Conservation (phyloP, 2,113 vertebrate species). For the Mustelus asterias region DNA sequence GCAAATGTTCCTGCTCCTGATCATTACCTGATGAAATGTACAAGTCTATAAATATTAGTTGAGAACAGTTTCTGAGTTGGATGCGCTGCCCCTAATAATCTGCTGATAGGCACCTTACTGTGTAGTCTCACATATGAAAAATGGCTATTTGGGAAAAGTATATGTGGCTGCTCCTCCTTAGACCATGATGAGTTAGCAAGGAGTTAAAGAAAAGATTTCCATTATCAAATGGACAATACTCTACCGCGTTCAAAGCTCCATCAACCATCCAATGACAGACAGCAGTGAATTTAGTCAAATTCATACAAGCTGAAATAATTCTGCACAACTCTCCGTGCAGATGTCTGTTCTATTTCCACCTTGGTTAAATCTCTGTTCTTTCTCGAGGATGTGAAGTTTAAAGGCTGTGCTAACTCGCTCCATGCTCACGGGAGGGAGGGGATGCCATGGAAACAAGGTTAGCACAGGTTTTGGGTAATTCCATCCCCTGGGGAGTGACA, state of each 20-base stretch:
- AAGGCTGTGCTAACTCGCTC: background rate
- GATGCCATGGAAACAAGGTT: background rate
- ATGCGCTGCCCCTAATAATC: background rate
- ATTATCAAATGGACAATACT: background rate
- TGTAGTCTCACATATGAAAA: background rate
- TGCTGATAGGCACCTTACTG: background rate
- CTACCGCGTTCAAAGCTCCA: background rate
- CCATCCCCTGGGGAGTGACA: background rate
- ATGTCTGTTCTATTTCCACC: background rate
- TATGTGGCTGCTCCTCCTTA: background rate
- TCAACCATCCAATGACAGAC: background rate
- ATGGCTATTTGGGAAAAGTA: background rate
- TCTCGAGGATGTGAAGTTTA: background rate
- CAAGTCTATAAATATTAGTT: background rate
- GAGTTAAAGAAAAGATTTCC: background rate
- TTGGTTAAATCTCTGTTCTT: background rate
- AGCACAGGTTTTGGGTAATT: background rate
- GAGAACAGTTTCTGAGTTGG: background rate
- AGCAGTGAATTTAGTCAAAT: background rate
- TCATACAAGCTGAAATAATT: conserved; percentile 20
- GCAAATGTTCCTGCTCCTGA: background rate
- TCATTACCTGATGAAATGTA: background rate
- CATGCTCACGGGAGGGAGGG: background rate
- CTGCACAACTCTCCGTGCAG: background rate
- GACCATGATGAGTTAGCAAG: background rate